A percentile compares a stretch with the other conserved stretches of the same genome.
These are phyloP conservation scores for Omphaloscelis lunosa DNA, from an alignment of 2,888 invertebrate species.

Conservation along the genomic window DNA sequence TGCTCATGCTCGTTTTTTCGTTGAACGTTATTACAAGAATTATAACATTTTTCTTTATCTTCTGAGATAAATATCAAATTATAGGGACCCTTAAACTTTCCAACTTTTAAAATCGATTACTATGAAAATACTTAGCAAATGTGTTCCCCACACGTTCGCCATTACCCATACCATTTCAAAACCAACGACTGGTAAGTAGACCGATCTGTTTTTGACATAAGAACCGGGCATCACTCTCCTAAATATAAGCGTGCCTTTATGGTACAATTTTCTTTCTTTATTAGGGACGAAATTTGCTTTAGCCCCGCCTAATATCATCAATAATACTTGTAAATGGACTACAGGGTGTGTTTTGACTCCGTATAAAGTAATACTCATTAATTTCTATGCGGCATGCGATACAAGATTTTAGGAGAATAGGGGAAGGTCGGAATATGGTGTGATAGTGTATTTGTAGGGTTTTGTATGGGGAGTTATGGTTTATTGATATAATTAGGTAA, in stretches of 20 bases:
- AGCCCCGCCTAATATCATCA: constrained; percentile 78
- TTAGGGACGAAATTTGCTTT: constrained; percentile 68
- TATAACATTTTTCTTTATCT: not conserved
- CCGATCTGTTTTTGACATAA: not conserved
- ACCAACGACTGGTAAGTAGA: not conserved
- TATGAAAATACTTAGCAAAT: not conserved
- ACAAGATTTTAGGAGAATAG: constrained; percentile 68
- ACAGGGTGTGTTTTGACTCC: constrained; percentile 78
- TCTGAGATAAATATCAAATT: not conserved
- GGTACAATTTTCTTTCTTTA: constrained; percentile 58
- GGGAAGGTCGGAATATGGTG: constrained; percentile 44
- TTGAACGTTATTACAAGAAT: not conserved
- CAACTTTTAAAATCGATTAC: too few relatives aligned
- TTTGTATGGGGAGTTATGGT: not conserved
- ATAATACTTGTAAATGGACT: constrained; percentile 82
- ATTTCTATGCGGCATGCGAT: constrained; percentile 81
- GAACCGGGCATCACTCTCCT: constrained; percentile 7
- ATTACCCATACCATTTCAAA: not conserved
- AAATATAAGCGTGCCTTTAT: constrained; percentile 26
- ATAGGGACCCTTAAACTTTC: not conserved
- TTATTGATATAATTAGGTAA: not conserved
- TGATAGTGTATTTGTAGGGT: constrained; percentile 9
- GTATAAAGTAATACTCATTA: constrained; percentile 79
- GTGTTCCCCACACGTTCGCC: not conserved
- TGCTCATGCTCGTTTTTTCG: not conserved